Evolutionary conservation across 1,140 invertebrate species (phyloP).

Genomic region (Drosophila pruinosa): DNA sequence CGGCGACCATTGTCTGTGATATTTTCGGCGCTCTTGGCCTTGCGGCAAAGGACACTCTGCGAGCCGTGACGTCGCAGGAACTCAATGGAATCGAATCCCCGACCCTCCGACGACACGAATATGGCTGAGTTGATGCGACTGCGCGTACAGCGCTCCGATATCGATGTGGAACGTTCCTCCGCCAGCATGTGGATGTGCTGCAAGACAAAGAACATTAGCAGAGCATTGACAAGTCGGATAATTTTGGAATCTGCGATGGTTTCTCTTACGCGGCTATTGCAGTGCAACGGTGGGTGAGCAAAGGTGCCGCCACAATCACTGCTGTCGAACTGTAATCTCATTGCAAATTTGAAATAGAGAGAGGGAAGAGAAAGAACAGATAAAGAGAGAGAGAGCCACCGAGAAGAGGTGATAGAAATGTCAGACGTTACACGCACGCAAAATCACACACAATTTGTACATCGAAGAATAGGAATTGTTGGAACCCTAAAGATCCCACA

Average conservation of each 20-base stretch:
- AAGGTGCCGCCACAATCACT: slow-evolving; percentile 73
- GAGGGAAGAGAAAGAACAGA: slow-evolving; percentile 40
- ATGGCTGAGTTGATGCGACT: slow-evolving; percentile 91
- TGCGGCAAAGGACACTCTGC: slow-evolving; percentile 89
- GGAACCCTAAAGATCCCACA: slow-evolving; percentile 16
- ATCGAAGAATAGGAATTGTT: slow-evolving; percentile 5
- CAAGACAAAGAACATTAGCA: slow-evolving; percentile 34
- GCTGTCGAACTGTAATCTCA: slow-evolving; percentile 76
- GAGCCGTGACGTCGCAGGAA: slow-evolving; percentile 90
- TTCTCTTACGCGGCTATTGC: slow-evolving; percentile 77
- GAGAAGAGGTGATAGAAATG: slow-evolving; percentile 11
- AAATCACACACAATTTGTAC: slow-evolving; percentile 15
- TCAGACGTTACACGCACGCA: slow-evolving; percentile 13
- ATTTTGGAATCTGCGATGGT: not conserved
- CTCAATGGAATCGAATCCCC: slow-evolving; percentile 89
- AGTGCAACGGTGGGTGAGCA: slow-evolving; percentile 81
- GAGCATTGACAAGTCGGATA: not conserved
- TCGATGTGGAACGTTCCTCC: slow-evolving; percentile 80
- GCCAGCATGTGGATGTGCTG: slow-evolving; percentile 87
- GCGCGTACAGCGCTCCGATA: slow-evolving; percentile 85
- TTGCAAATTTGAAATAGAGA: slow-evolving; percentile 42
- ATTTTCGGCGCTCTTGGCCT: slow-evolving; percentile 89
- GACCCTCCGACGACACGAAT: slow-evolving; percentile 88
- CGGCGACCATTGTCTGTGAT: slow-evolving; percentile 83
- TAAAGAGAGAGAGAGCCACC: slow-evolving; percentile 14